Evolutionary conservation across 2,797 vertebrate genomes (phyloP), one percentile per base, ranked within the genome.

Genomic region (Gobio occitaniae): DNA sequence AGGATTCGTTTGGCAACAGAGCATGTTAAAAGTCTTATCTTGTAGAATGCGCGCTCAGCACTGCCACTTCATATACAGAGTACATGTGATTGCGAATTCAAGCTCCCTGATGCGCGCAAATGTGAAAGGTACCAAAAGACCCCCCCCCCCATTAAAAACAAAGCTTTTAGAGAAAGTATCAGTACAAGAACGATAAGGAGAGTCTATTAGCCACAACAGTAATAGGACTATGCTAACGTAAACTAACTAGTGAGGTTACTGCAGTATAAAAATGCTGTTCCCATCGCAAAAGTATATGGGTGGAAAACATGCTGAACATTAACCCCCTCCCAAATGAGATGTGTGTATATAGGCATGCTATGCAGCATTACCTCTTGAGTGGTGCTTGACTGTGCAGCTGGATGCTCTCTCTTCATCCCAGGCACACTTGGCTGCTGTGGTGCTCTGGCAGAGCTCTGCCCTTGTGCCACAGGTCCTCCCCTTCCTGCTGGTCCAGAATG

Each of bases 391-490:
- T 32, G 89, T 25, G 81, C 68, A 63, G 86, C 89, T 65, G 88
- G 90, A 85, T 92, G 94, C 89, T 93, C 91, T 90, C 95, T 97
- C 81, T 90, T 84, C 17, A 96, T 94, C 1, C 94, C 91, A 50
- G 93, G 94, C 70, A 93, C 95, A 84, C 91, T 95, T 0, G 86
- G 41, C 80, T 90, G 89, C 79, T 83, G 70, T 25, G 86, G 82
- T 11, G 87, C 71, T 89, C 90, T 94, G 87, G 87, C 86, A 82
- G 84, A 72, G 72, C 91, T 90, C 84, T 91, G 92, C 84, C 93
- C 90, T 89, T 84, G 80, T 15, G 85, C 85, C 11, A 75, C 47
- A 15, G 78, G 59, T 17, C 93, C 93, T 89, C 89, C 93, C 87
- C 91, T 92, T 61, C 88, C 68, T 25, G 74, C 90, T 85, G 85